Conservation (phyloP, 2,113 vertebrate genomes). For the Onychorhynchus coronatus region DNA sequence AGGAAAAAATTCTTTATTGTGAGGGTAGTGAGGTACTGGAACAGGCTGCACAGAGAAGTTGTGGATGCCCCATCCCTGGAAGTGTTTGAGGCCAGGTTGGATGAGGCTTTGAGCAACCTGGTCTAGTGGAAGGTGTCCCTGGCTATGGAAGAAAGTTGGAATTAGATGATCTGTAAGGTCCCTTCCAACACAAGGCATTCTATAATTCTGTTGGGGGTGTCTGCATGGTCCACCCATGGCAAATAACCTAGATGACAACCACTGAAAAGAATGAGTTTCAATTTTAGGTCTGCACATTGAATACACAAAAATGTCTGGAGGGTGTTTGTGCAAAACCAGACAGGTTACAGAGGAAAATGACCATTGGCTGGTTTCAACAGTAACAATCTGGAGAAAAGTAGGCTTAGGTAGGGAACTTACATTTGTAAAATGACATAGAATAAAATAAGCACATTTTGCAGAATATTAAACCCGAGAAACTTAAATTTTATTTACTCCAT, state of each 20-base stretch:
- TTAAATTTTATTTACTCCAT: neutral
- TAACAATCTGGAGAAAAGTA: neutral
- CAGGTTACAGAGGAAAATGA: neutral
- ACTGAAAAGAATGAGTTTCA: neutral
- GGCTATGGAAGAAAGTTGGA: neutral
- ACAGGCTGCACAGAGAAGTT: neutral
- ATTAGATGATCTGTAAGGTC: neutral
- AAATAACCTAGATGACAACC: neutral
- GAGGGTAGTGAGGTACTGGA: neutral
- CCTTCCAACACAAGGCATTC: neutral
- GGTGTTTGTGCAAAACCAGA: neutral
- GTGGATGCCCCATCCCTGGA: neutral
- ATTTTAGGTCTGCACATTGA: neutral
- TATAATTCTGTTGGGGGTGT: rapidly evolving
- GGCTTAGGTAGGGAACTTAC: neutral
- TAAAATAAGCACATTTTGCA: neutral
- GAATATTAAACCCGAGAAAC: neutral
- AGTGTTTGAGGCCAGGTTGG: neutral
- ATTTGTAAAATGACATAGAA: neutral
- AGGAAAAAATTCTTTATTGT: neutral
- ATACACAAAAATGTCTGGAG: neutral
- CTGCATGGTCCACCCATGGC: neutral
- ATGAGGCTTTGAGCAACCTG: neutral
- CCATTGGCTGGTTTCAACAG: neutral
- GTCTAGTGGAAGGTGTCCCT: neutral